Percentiles rank a stretch among this genome's conserved stretches.
Conservation (phyloP, 2,797 vertebrate species). For the Pseudotriccus pelzelni region DNA sequence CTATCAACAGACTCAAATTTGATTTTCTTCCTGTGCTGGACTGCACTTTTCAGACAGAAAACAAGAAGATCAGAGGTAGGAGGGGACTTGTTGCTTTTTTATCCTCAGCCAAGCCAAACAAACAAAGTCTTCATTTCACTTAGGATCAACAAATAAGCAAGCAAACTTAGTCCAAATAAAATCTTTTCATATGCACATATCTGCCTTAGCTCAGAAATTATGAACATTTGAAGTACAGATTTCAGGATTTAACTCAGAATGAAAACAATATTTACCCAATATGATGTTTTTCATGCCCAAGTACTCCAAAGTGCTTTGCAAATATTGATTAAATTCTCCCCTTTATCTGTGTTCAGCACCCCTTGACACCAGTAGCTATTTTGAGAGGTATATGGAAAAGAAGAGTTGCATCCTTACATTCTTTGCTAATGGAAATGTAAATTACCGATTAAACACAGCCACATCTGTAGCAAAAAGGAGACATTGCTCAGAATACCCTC, state of each 20-base stretch:
- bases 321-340: conserved; percentile 40
- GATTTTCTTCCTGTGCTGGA: background rate
- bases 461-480: background rate
- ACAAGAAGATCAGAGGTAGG: background rate
- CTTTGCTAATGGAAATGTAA: background rate
- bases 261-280: conserved; percentile 35
- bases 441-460: background rate
- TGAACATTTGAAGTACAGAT: background rate
- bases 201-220: background rate
- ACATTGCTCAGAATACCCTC: background rate
- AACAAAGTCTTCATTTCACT: background rate
- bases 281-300: conserved; percentile 18
- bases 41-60: background rate
- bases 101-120: background rate
- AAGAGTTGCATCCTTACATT: background rate
- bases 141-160: conserved; percentile 30
- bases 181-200: background rate
- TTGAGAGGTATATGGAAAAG: background rate
- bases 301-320: conserved; percentile 12
- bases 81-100: background rate
- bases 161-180: background rate
- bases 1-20: background rate
- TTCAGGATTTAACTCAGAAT: conserved; percentile 5
- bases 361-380: background rate
- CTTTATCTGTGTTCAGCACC: background rate